Percentiles rank a stretch among this genome's conserved stretches.
phyloP scores from a whole-genome alignment of 1,140 invertebrate species.

The Papilio helenus region DNA sequence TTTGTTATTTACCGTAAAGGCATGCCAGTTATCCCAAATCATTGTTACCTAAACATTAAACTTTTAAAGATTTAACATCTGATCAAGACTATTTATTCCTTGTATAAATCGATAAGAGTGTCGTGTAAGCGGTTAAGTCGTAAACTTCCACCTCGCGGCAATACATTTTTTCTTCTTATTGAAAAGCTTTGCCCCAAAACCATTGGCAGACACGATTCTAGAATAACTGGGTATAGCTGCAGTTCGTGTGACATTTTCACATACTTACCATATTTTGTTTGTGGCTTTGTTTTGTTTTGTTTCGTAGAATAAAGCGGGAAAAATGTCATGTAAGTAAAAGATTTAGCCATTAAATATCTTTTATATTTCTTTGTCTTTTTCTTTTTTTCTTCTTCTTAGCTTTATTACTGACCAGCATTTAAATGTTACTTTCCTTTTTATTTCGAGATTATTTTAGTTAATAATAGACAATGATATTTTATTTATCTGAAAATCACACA shows the following conservation, averaged over 20 bases:
- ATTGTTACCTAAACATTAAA: background rate
- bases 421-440: background rate
- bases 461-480: background rate
- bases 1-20: background rate
- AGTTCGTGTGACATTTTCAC: slow-evolving; percentile 17
- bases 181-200: slow-evolving; percentile 30
- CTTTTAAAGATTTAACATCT: background rate
- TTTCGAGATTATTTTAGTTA: too few relatives aligned
- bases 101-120: slow-evolving; percentile 59
- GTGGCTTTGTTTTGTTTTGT: background rate
- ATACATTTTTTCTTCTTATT: slow-evolving; percentile 34
- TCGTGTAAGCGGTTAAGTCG: slow-evolving; percentile 57
- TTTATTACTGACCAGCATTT: background rate
- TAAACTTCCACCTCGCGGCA: slow-evolving; percentile 9
- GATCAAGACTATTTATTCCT: slow-evolving; percentile 52
- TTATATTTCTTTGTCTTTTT: background rate
- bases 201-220: slow-evolving; percentile 21
- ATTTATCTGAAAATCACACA: background rate
- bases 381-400: too few relatives aligned
- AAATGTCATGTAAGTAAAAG: background rate
- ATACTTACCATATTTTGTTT: background rate
- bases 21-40: background rate
- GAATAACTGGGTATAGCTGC: slow-evolving; percentile 2
- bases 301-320: background rate
- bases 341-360: background rate